Percentiles rank a stretch among this genome's conserved stretches.
Evolutionary conservation across 2,797 vertebrate species (phyloP).

Genomic region (Schizothorax lantsangensis): DNA sequence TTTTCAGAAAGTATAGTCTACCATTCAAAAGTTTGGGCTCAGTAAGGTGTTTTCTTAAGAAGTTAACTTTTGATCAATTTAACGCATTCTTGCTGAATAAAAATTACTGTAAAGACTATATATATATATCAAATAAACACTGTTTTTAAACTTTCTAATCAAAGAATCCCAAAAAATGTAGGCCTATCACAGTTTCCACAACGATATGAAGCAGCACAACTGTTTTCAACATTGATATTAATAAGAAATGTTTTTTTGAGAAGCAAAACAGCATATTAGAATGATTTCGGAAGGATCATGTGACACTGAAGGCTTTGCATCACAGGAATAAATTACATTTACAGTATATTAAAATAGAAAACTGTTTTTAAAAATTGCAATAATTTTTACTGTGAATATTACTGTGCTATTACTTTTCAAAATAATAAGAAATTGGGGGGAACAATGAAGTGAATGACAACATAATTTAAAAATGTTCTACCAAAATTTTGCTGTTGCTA

Average conservation of each 20-base stretch:
- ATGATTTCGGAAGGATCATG: neutral
- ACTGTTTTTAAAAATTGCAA: no score
- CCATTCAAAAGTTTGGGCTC: neutral
- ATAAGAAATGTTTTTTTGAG: neutral
- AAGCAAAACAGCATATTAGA: neutral
- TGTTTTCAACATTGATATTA: neutral
- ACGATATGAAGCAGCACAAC: neutral
- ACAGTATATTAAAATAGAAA: neutral
- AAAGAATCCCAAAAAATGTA: neutral
- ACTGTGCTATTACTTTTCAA: no score
- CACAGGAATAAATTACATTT: neutral
- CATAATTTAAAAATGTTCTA: neutral
- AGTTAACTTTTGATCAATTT: no score
- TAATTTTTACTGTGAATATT: no score
- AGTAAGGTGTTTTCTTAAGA: neutral
- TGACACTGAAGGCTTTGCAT: neutral
- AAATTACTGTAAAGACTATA: neutral
- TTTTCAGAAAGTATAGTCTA: neutral
- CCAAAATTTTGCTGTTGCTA: neutral
- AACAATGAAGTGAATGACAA: neutral
- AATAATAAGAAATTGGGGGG: neutral
- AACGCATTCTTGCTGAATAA: neutral
- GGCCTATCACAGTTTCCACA: neutral
- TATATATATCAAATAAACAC: neutral
- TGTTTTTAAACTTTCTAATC: neutral